Base-by-base conservation (phyloP, 2,113 vertebrate genomes). In the Puffinus mauretanicus region DNA sequence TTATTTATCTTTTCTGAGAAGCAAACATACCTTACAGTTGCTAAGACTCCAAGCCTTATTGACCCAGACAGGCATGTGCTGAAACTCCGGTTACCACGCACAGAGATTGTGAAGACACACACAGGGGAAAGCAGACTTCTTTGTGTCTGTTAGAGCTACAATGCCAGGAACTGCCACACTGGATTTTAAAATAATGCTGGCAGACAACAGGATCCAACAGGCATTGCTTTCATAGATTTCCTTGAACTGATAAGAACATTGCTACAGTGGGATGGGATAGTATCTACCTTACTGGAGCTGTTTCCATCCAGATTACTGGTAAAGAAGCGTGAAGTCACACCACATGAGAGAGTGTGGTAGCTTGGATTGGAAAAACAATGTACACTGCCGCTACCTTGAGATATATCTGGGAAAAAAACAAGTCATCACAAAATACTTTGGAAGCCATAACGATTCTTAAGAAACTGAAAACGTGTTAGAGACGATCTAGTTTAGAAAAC, bases 341-440 rank as follows among this genome's bases (percentile, higher is more conserved):
- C 99, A 91, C 99, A 99, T 38, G 98, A 98, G 97, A 99, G 98
- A 64, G 99, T 98, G 97, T 99, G 99, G 97, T 99, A 99, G 97
- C 99, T 99, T 92, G 99, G 99, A 93, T 99, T 99, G 97, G 99
- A 98, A 98, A 99, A 99, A 97, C 98, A 99, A 94, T 99, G 99
- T 81, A 98, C 97, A 49, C 97, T 98, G 97, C 98, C 64, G 97
- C 98, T 98, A 98, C 98, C 98, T 97, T 98, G 98, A 94, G 98
- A 98, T 64, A 98, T 84, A 95, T 99, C 99, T 98, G 98, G 96
- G 98, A 81, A 98, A 97, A 99, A 98, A 96, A 99, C 97, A 98
- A 98, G 98, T 97, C 88, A 94, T 96, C 98, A 98, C 95, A 98
- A 96, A 96, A 76, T 46, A 94, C 91, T 91, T 86, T 70, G 93